These are phyloP conservation scores for Heterodera filipjevi DNA, from an alignment of 2,888 invertebrate genomes.

Conservation along the genomic window DNA sequence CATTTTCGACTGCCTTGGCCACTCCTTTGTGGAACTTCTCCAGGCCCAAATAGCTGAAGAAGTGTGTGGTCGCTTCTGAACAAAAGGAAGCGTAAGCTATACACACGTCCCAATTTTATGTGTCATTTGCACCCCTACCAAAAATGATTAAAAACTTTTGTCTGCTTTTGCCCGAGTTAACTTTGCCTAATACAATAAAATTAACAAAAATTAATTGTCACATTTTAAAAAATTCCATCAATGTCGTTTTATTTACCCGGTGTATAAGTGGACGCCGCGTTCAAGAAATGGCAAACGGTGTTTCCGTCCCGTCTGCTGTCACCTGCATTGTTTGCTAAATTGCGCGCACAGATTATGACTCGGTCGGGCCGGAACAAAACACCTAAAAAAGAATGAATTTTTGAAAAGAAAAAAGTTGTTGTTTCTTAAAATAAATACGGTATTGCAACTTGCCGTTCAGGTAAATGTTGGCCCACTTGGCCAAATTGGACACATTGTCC, in stretches of 20 bases:
- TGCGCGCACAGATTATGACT: conserved; percentile 74
- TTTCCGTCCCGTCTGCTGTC: conserved; percentile 78
- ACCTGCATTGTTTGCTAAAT: conserved; percentile 81
- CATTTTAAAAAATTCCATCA: not conserved
- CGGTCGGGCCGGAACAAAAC: not conserved
- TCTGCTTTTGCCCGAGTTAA: too few species aligned
- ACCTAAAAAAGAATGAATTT: not conserved
- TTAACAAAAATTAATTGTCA: not conserved
- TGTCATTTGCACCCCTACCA: too few species aligned
- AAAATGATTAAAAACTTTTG: too few species aligned
- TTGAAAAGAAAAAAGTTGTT: not conserved
- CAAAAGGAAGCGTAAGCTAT: not conserved
- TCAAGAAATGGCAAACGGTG: conserved; percentile 68
- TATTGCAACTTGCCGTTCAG: conserved; percentile 71
- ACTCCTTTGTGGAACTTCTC: conserved; percentile 51
- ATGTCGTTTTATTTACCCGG: conserved; percentile 11
- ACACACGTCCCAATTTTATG: too few species aligned
- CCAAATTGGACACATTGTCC: conserved; percentile 76
- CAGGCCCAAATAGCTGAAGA: conserved; percentile 52
- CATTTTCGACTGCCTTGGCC: conserved; percentile 37
- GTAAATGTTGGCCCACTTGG: conserved; percentile 79
- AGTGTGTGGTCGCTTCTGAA: conserved; percentile 53
- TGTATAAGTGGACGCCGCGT: conserved; percentile 18
- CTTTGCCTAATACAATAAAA: too few species aligned
- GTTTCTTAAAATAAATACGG: not conserved